These are phyloP conservation scores for Tribolium freemani DNA, from an alignment of 2,888 invertebrate species.

Conservation along the genomic window DNA sequence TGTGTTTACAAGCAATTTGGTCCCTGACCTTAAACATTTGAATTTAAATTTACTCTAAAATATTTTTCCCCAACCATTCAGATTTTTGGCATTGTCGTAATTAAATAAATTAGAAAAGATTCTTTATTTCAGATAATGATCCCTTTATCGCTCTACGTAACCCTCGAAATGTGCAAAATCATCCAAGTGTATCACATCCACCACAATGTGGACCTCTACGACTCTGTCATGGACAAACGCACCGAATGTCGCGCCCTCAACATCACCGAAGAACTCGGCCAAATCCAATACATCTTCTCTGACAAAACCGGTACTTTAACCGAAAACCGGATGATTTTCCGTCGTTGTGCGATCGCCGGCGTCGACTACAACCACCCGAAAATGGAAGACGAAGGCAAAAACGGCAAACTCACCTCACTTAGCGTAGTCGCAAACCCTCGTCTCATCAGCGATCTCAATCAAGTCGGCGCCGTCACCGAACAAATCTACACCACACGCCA, in stretches of 20 bases:
- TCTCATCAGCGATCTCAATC: slow-evolving; percentile 70
- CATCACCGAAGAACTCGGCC: slow-evolving; percentile 97
- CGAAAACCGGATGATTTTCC: slow-evolving; percentile 97
- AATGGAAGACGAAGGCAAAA: slow-evolving; percentile 74
- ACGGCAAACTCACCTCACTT: slow-evolving; percentile 68
- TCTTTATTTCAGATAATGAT: slow-evolving; percentile 84
- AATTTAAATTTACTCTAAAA: no score
- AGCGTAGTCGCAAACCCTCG: slow-evolving; percentile 70
- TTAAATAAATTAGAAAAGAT: neutral
- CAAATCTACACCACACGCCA: slow-evolving; percentile 55
- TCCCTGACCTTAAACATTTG: no score
- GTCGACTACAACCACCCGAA: slow-evolving; percentile 90
- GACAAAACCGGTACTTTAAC: slow-evolving; percentile 99
- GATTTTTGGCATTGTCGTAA: no score
- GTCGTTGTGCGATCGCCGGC: slow-evolving; percentile 90
- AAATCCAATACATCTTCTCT: slow-evolving; percentile 94
- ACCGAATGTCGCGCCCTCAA: slow-evolving; percentile 95
- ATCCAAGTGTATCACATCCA: slow-evolving; percentile 96
- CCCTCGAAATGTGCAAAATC: slow-evolving; percentile 96
- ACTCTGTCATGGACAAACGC: slow-evolving; percentile 84
- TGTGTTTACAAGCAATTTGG: no score
- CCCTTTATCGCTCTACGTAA: slow-evolving; percentile 96
- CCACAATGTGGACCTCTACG: slow-evolving; percentile 89
- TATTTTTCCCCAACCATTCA: no score
- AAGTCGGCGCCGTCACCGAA: slow-evolving; percentile 57